Conservation (phyloP, 1,140 invertebrate species). For the Caenorhabditis remanei region DNA sequence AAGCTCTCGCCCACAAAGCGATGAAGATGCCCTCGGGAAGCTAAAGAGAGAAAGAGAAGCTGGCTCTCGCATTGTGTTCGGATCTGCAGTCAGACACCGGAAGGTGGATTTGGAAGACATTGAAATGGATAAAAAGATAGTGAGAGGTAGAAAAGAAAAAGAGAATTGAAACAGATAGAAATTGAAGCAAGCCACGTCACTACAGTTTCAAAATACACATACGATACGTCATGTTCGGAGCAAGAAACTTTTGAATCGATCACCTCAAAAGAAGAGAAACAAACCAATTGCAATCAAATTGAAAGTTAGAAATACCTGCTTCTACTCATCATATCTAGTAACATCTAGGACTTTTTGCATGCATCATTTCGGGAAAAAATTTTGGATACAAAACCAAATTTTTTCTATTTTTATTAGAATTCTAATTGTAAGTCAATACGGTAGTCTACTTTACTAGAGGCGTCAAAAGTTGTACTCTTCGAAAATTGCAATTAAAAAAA, state of each 20-base stretch:
- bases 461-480: too few relatives aligned
- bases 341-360: too few relatives aligned
- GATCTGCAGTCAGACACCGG: constrained; percentile 21
- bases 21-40: constrained; percentile 14
- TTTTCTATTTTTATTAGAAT: too few relatives aligned
- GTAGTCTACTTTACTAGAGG: too few relatives aligned
- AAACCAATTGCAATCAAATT: too few relatives aligned
- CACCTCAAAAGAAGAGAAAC: not conserved
- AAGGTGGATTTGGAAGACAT: not conserved
- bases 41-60: not conserved
- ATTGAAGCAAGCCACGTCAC: not conserved
- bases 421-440: too few relatives aligned
- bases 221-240: not conserved
- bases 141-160: not conserved
- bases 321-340: too few relatives aligned
- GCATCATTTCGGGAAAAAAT: too few relatives aligned
- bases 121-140: not conserved
- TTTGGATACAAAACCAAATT: too few relatives aligned
- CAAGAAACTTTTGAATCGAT: not conserved
- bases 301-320: too few relatives aligned
- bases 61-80: constrained; percentile 13
- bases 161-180: not conserved
- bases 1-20: constrained; percentile 30
- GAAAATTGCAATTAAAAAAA: too few relatives aligned
- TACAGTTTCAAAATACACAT: constrained; percentile 14